A percentile compares a stretch with the other conserved stretches of the same genome.
phyloP scores from a whole-genome alignment of 2,888 invertebrate species.

The Cremastinae sp. region DNA sequence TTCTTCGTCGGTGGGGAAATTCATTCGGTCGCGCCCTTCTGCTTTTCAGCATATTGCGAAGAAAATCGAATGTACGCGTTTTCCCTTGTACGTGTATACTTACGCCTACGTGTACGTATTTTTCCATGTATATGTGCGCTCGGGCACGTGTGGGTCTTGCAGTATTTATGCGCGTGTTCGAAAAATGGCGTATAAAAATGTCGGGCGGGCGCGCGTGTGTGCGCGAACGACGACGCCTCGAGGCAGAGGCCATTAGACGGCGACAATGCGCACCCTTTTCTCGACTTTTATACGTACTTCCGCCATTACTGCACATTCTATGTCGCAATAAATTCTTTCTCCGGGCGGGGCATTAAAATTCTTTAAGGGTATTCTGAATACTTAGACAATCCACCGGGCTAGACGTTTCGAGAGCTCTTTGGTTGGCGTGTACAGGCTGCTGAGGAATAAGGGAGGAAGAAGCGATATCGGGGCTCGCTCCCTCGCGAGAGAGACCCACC shows the following conservation, averaged over 20 bases:
- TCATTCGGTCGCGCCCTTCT: background rate
- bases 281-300: conserved; percentile 77
- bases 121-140: too few relatives aligned
- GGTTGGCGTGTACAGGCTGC: background rate
- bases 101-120: conserved; percentile 13
- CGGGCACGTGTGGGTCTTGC: too few relatives aligned
- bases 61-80: too few relatives aligned
- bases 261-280: conserved; percentile 77
- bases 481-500: conserved; percentile 36
- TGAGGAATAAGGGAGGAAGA: conserved; percentile 14
- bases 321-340: conserved; percentile 77
- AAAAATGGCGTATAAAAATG: conserved; percentile 42
- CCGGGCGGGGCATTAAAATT: conserved; percentile 76
- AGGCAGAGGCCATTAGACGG: conserved; percentile 75
- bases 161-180: too few relatives aligned
- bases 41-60: background rate
- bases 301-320: conserved; percentile 77
- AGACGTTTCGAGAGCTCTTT: conserved; percentile 39
- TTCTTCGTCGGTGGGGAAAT: background rate
- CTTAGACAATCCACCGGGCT: conserved; percentile 63
- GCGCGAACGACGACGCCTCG: conserved; percentile 70
- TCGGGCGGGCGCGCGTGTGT: conserved; percentile 59
- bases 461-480: conserved; percentile 71
- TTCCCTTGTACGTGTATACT: background rate
- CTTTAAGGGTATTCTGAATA: conserved; percentile 76